Evolutionary conservation across 2,797 vertebrate genomes (phyloP).

Genomic region (Anguilla pacifica): DNA sequence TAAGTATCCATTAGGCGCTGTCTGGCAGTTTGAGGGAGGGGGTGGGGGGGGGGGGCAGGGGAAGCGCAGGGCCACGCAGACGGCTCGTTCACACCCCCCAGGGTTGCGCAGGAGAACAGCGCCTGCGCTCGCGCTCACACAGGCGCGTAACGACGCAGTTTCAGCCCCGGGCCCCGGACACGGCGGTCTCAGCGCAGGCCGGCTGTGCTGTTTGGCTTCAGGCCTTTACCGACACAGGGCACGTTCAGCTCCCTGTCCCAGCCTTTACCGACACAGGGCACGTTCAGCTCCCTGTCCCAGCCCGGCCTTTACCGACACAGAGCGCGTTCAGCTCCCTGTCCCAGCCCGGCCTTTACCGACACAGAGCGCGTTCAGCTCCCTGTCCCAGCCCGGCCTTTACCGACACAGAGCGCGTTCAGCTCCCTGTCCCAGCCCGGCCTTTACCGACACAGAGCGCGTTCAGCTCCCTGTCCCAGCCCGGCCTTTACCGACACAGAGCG

Average conservation of each 20-base stretch:
- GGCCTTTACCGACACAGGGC: no score
- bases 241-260: neutral
- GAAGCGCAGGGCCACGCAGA: neutral
- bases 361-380: no score
- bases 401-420: no score
- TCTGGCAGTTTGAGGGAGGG: slow-evolving; percentile 7
- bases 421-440: no score
- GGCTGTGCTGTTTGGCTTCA: neutral
- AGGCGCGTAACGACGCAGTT: neutral
- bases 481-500: no score
- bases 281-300: neutral
- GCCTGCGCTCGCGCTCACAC: neutral
- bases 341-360: no score
- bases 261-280: neutral
- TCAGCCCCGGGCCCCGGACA: neutral
- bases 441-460: no score
- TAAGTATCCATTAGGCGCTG: slow-evolving; percentile 35
- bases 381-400: no score
- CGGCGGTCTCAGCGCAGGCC: neutral
- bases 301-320: no score
- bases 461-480: no score
- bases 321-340: no score
- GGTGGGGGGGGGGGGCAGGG: neutral
- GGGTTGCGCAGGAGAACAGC: neutral
- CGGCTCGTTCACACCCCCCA: neutral